These are phyloP conservation scores for Urechis unicinctus DNA, from an alignment of 2,888 invertebrate species.

Conservation along the genomic window DNA sequence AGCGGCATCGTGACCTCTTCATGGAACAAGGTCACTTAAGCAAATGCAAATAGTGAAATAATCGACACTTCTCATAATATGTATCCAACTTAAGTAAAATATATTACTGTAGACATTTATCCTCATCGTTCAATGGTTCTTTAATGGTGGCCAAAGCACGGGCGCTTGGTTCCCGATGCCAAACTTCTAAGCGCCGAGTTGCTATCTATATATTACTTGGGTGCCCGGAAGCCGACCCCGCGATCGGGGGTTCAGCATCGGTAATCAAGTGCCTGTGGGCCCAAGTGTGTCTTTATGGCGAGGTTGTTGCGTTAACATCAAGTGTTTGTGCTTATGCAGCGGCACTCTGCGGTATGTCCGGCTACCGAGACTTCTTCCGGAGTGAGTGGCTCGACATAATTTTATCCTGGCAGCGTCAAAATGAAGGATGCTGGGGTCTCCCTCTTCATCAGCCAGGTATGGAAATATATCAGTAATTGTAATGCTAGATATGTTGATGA, in stretches of 20 bases:
- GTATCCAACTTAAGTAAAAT: background rate
- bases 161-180: too few relatives aligned
- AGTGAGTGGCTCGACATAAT: constrained; percentile 39
- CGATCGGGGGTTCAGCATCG: background rate
- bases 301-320: background rate
- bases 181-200: too few relatives aligned
- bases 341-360: constrained; percentile 43
- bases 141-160: too few relatives aligned
- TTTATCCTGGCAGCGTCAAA: constrained; percentile 37
- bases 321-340: constrained; percentile 21
- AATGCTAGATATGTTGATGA: too few relatives aligned
- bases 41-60: background rate
- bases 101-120: background rate
- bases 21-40: constrained; percentile 42
- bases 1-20: constrained; percentile 36
- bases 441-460: too few relatives aligned
- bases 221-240: too few relatives aligned
- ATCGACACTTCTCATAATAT: too few relatives aligned
- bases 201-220: too few relatives aligned
- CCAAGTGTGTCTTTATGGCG: background rate
- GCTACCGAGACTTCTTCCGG: constrained; percentile 39
- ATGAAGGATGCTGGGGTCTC: constrained; percentile 33
- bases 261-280: background rate
- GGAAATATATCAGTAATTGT: too few relatives aligned
- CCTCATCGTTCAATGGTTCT: too few relatives aligned